phyloP scores from a whole-genome alignment of 2,888 invertebrate genomes.

The Lottia gigantea region DNA sequence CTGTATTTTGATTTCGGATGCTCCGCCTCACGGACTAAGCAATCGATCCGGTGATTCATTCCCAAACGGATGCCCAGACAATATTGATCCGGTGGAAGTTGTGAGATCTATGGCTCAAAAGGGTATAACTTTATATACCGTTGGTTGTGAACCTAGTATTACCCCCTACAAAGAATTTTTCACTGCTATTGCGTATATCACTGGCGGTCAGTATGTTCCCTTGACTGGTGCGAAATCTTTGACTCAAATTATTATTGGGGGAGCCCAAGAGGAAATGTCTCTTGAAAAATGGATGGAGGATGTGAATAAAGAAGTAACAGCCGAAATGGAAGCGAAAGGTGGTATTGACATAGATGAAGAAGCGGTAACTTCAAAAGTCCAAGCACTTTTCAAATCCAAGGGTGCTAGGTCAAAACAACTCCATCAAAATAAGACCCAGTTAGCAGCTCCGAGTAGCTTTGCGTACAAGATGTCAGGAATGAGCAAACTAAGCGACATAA shows the following conservation, averaged over 20 bases:
- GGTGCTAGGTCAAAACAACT: slow-evolving; percentile 40
- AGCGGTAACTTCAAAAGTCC: slow-evolving; percentile 33
- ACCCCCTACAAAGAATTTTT: slow-evolving; percentile 57
- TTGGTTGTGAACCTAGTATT: slow-evolving; percentile 59
- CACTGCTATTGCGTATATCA: slow-evolving; percentile 54
- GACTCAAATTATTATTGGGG: slow-evolving; percentile 57
- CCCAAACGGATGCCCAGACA: slow-evolving; percentile 59
- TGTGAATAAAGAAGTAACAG: slow-evolving; percentile 49
- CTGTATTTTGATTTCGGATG: slow-evolving; percentile 59
- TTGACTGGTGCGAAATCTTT: slow-evolving; percentile 49
- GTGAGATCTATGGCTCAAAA: slow-evolving; percentile 54
- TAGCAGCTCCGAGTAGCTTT: slow-evolving; percentile 26
- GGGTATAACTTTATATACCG: slow-evolving; percentile 57
- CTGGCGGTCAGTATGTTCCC: slow-evolving; percentile 64
- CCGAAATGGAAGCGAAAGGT: slow-evolving; percentile 38
- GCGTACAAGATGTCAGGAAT: slow-evolving; percentile 33
- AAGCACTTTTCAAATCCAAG: slow-evolving; percentile 30
- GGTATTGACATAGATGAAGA: slow-evolving; percentile 40
- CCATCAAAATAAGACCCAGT: slow-evolving; percentile 30
- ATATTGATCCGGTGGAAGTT: slow-evolving; percentile 57
- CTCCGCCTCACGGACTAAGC: slow-evolving; percentile 60
- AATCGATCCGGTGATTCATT: slow-evolving; percentile 41
- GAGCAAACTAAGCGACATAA: slow-evolving; percentile 33
- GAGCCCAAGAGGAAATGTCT: slow-evolving; percentile 61
- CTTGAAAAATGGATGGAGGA: slow-evolving; percentile 58